Conservation (phyloP, 2,113 vertebrate species). For the Misgurnus mizolepis region DNA sequence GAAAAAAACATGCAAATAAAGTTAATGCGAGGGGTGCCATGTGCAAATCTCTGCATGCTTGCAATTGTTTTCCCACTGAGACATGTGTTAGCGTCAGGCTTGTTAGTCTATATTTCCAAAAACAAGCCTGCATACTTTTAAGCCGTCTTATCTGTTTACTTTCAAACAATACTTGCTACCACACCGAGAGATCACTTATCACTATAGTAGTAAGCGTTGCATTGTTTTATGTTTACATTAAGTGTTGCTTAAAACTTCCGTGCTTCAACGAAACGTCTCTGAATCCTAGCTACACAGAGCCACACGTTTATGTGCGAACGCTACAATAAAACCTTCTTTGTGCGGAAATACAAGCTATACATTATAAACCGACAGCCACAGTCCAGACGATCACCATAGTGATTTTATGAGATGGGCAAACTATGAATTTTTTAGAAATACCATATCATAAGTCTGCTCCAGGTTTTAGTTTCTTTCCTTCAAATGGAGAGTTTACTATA, state of each 20-base stretch:
- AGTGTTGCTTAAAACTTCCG: slow-evolving; percentile 4
- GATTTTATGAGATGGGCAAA: neutral
- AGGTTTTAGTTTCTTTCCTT: neutral
- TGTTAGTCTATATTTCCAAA: too few relatives aligned
- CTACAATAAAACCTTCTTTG: slow-evolving; percentile 19
- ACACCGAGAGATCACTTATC: neutral
- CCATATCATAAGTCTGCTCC: neutral
- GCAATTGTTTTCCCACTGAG: neutral
- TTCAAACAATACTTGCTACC: neutral
- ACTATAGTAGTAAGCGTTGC: neutral
- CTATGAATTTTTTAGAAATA: neutral
- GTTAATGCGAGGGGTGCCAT: too few relatives aligned
- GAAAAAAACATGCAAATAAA: too few relatives aligned
- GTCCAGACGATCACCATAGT: neutral
- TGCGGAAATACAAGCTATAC: slow-evolving; percentile 15
- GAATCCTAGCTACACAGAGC: neutral
- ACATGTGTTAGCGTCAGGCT: neutral
- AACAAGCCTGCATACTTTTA: neutral
- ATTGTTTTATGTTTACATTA: neutral
- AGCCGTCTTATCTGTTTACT: neutral
- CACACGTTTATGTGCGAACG: neutral
- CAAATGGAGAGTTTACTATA: neutral
- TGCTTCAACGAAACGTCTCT: neutral
- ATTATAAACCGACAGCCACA: neutral
- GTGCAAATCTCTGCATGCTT: neutral